Conservation (phyloP, 1,140 invertebrate genomes). For the Pachyrhynchus sulphureomaculatus region DNA sequence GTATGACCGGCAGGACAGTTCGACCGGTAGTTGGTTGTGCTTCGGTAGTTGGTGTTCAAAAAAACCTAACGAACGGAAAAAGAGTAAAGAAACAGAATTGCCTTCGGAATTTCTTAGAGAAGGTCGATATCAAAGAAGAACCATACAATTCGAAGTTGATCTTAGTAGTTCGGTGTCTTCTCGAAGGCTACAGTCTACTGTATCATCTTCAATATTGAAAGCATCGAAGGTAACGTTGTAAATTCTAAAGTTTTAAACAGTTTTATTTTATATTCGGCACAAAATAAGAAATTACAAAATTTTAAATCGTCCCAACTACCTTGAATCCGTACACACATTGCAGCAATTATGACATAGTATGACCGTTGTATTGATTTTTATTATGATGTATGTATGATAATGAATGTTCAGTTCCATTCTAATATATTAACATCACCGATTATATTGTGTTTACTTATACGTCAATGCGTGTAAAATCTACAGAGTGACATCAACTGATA, state of each 20-base stretch:
- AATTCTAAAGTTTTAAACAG: neutral
- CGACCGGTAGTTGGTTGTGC: conserved; percentile 18
- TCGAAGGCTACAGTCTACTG: conserved; percentile 13
- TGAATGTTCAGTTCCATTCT: too few species aligned
- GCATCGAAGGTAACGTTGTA: conserved; percentile 14
- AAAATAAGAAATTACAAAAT: neutral
- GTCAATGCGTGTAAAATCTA: too few species aligned
- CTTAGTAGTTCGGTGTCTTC: conserved; percentile 19
- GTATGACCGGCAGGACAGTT: neutral
- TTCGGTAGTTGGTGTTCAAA: conserved; percentile 7
- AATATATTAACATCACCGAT: too few species aligned
- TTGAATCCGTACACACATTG: neutral
- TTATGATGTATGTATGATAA: neutral
- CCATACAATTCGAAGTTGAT: conserved; percentile 28
- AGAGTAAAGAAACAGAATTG: neutral
- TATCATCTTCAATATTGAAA: conserved; percentile 26
- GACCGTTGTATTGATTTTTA: neutral
- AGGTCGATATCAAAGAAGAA: conserved; percentile 23
- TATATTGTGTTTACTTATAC: too few species aligned
- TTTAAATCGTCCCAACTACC: too few species aligned
- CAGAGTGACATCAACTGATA: too few species aligned
- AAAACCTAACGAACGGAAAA: conserved; percentile 4
- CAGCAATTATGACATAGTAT: neutral
- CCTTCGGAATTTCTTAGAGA: conserved; percentile 6
- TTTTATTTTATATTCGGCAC: neutral